phyloP scores from a whole-genome alignment of 2,888 invertebrate species.

The Bellardia bayeri region DNA sequence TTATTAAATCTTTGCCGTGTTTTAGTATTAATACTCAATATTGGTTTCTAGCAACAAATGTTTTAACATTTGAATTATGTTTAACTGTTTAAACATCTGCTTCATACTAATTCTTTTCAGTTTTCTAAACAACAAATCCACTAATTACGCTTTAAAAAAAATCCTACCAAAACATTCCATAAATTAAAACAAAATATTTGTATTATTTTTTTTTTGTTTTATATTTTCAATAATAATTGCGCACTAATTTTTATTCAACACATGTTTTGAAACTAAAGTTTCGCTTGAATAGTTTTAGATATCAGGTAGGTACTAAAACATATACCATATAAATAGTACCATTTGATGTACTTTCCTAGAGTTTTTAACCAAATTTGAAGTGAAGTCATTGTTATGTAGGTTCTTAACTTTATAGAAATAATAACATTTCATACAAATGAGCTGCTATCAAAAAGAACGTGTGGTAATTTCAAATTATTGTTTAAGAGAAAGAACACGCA shows the following conservation, averaged over 20 bases:
- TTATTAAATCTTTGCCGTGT: too few species aligned
- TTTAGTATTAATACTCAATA: neutral
- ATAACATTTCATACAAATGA: neutral
- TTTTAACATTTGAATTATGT: neutral
- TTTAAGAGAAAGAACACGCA: conserved; percentile 41
- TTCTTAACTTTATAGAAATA: neutral
- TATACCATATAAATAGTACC: neutral
- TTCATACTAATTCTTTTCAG: neutral
- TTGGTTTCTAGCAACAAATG: neutral
- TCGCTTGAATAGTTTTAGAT: conserved; percentile 54
- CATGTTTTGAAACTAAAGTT: conserved; percentile 14
- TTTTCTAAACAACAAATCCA: neutral
- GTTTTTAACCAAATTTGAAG: conserved; percentile 12
- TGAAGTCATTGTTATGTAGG: conserved; percentile 37
- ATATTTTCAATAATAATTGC: neutral
- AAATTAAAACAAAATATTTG: neutral
- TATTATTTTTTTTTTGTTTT: neutral
- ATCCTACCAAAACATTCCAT: neutral
- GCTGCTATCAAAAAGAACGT: conserved; percentile 35
- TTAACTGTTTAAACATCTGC: neutral
- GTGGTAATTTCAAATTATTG: conserved; percentile 40
- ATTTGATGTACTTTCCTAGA: neutral
- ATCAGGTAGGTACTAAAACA: conserved; percentile 6
- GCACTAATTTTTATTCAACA: conserved; percentile 41
- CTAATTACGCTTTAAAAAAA: conserved; percentile 28